Base-by-base conservation (phyloP, 2,113 vertebrate species). In the Oreotrochilus melanogaster region DNA sequence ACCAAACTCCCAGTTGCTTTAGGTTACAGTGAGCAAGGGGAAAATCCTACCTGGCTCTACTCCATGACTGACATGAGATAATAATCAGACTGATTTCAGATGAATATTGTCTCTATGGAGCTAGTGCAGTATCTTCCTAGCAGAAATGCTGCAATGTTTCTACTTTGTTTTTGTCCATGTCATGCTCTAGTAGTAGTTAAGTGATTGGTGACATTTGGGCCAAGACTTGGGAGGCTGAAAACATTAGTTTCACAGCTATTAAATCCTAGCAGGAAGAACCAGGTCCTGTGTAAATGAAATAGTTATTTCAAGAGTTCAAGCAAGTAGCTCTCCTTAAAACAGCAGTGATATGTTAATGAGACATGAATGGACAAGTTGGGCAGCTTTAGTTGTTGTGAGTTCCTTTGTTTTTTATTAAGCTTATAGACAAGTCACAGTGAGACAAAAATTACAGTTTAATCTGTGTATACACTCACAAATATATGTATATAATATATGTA, bases 181-280 rank as follows among this genome's bases (percentile, higher is more conserved):
- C 64, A 58, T 81, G 69, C 24, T 86, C 69, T 80, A 30, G 24
- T 71, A 72, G 27, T 25, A 72, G 39, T 42, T 51, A 84, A 74
- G 43, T 84, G 53, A 80, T 18, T 78, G 65, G 54, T 58, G 69
- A 65, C 65, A 78, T 85, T 81, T 85, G 39, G 70, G 65, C 70
- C 76, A 69, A 6, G 53, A 84, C 60, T 84, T 78, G 30, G 48
- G 21, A 93, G 61, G 51, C 64, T 86, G 88, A 81, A 92, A 86
- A 66, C 39, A 42, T 31, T 65, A 87, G 27, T 91, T 95, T 96
- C 76, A 78, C 19, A 78, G 83, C 80, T 85, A 87, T 91, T 93
- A 89, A 89, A 87, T 69, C 33, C 80, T 89, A 87, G 54, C 57
- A 92, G 61, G 70, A 89, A 57, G 53, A 71, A 67, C 13, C 14